Evolutionary conservation across 2,888 invertebrate genomes (phyloP).

Genomic region (Leucania comma): DNA sequence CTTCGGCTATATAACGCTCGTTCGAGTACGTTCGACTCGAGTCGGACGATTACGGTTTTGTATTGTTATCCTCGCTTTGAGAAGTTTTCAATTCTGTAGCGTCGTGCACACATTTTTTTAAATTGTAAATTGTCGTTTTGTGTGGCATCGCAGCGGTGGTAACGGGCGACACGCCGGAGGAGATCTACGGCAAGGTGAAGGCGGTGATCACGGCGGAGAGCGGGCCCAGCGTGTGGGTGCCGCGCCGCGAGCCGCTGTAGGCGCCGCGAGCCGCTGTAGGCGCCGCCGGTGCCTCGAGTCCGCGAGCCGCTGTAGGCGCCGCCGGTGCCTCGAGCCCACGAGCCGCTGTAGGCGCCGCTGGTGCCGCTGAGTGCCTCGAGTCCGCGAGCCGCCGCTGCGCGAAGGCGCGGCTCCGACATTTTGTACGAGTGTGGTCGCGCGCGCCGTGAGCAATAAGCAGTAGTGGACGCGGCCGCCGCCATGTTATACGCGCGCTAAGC

Average conservation of each 20-base stretch:
- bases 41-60: too few relatives aligned
- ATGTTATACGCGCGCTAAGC: conserved; percentile 53
- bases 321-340: conserved; percentile 96
- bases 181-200: conserved; percentile 98
- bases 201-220: conserved; percentile 98
- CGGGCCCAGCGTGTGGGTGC: conserved; percentile 99
- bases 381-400: conserved; percentile 65
- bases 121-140: background rate
- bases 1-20: too few relatives aligned
- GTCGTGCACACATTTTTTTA: background rate
- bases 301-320: conserved; percentile 95
- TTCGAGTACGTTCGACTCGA: too few relatives aligned
- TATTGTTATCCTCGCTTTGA: too few relatives aligned
- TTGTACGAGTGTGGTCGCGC: conserved; percentile 52
- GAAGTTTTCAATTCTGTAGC: too few relatives aligned
- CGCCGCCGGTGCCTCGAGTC: conserved; percentile 73
- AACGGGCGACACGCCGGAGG: conserved; percentile 99
- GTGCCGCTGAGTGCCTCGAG: conserved; percentile 81
- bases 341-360: conserved; percentile 32
- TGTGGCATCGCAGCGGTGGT: conserved; percentile 95
- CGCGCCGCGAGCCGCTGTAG: conserved; percentile 98
- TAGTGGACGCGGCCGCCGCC: conserved; percentile 40
- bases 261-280: background rate
- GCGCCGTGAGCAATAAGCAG: conserved; percentile 49
- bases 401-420: conserved; percentile 63